A percentile compares a stretch with the other conserved stretches of the same genome.
Conservation (phyloP, 2,113 vertebrate species). For the Etheostoma cragini region DNA sequence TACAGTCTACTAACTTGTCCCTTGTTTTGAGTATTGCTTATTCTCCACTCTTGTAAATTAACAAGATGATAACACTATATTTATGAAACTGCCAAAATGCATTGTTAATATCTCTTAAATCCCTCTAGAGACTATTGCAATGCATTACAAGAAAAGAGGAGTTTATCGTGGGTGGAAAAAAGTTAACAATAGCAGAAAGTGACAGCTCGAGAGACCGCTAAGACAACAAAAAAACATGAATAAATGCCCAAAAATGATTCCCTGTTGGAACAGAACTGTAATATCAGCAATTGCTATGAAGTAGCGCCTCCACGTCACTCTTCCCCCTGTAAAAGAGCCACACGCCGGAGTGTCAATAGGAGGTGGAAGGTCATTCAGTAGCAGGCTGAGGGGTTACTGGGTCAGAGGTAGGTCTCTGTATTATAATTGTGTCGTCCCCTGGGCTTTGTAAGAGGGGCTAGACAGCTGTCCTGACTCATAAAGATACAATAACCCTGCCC, state of each 20-base stretch:
- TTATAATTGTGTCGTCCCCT: slow-evolving; percentile 68
- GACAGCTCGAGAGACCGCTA: not conserved
- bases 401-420: slow-evolving; percentile 67
- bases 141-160: slow-evolving; percentile 1
- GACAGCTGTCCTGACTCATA: slow-evolving; percentile 72
- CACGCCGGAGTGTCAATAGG: slow-evolving; percentile 40
- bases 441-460: slow-evolving; percentile 61
- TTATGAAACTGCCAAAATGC: not conserved
- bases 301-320: not conserved
- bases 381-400: slow-evolving; percentile 56
- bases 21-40: not conserved
- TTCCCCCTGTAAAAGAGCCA: slow-evolving; percentile 34
- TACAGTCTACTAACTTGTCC: not conserved
- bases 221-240: not conserved
- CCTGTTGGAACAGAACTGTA: not conserved
- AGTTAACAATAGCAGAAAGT: not conserved
- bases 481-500: slow-evolving; percentile 64
- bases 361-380: slow-evolving; percentile 72
- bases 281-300: not conserved
- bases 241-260: not conserved
- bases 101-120: no score
- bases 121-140: not conserved
- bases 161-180: not conserved
- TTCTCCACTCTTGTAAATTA: not conserved
- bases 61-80: not conserved